Conservation (phyloP, 2,797 vertebrate species). For the Sylvilagus floridanus region DNA sequence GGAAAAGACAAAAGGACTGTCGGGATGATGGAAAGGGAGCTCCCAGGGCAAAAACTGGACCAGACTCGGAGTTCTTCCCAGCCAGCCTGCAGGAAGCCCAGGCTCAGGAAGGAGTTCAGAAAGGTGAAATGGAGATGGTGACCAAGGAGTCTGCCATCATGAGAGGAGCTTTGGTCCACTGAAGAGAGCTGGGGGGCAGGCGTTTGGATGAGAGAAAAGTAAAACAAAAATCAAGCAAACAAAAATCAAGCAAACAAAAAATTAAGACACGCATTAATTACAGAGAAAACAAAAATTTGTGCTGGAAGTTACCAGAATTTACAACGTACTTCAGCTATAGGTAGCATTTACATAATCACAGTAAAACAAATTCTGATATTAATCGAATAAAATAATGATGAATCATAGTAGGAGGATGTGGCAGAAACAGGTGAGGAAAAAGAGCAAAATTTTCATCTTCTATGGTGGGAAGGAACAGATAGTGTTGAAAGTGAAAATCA, state of each 20-base stretch:
- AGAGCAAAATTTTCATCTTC: background rate
- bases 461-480: background rate
- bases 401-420: background rate
- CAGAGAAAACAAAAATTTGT: background rate
- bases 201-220: background rate
- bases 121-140: background rate
- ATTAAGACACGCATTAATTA: background rate
- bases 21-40: background rate
- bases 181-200: background rate
- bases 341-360: background rate
- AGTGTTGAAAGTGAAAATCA: slow-evolving; percentile 8
- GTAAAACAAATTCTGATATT: slow-evolving; percentile 1
- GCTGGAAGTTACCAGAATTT: background rate
- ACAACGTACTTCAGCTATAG: background rate
- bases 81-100: background rate
- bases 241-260: slow-evolving; percentile 11
- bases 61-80: background rate
- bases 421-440: background rate
- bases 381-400: background rate
- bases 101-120: background rate
- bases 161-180: background rate
- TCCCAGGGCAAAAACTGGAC: background rate
- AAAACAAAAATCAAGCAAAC: slow-evolving; percentile 10
- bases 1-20: background rate
- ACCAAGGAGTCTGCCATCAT: background rate